These are phyloP conservation scores for Discoglossus pictus DNA, from an alignment of 2,797 vertebrate species.

Conservation along the genomic window DNA sequence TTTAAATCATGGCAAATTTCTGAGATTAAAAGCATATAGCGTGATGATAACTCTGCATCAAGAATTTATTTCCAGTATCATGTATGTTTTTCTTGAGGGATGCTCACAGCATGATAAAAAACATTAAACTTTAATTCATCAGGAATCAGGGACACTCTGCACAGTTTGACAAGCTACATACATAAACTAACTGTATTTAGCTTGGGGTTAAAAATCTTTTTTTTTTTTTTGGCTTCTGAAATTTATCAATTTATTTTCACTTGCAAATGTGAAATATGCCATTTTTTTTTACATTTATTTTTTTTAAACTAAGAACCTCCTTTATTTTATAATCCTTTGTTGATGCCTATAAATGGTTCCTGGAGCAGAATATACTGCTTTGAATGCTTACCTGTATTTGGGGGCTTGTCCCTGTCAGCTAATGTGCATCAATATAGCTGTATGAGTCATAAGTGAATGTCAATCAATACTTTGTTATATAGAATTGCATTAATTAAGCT, in stretches of 20 bases:
- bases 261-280: too few relatives aligned
- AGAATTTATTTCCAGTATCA: background rate
- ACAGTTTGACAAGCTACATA: conserved; percentile 25
- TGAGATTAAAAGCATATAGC: background rate
- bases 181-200: conserved; percentile 16
- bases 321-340: too few relatives aligned
- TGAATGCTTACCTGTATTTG: too few relatives aligned
- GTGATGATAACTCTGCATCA: background rate
- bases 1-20: background rate
- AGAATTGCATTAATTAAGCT: too few relatives aligned
- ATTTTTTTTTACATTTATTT: too few relatives aligned
- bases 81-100: conserved; percentile 4
- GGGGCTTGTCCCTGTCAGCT: too few relatives aligned
- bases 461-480: too few relatives aligned
- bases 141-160: conserved; percentile 20
- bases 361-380: too few relatives aligned
- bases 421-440: too few relatives aligned
- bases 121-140: conserved; percentile 26
- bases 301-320: too few relatives aligned
- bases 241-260: background rate
- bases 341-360: too few relatives aligned
- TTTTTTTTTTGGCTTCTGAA: background rate
- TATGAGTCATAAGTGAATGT: too few relatives aligned
- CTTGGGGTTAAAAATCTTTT: background rate
- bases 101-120: conserved; percentile 2